Evolutionary conservation across 2,113 vertebrate species (phyloP).

Genomic region (Lanius collurio): DNA sequence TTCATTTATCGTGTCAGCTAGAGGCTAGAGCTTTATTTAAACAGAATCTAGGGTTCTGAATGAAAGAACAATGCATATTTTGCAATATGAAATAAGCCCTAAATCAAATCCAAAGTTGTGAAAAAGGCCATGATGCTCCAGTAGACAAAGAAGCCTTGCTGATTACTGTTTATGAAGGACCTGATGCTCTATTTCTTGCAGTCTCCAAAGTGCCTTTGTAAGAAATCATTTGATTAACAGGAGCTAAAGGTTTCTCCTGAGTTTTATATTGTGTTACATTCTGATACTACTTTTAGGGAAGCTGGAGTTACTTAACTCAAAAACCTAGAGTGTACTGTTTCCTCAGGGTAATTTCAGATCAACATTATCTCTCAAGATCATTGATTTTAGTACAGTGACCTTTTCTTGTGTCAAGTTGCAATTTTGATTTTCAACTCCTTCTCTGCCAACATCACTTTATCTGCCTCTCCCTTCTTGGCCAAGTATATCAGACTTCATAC

Average conservation of each 20-base stretch:
- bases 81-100: background rate
- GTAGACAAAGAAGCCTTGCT: background rate
- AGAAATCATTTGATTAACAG: background rate
- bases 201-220: background rate
- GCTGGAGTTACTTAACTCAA: background rate
- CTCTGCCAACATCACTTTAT: background rate
- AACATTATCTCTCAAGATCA: background rate
- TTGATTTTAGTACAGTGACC: background rate
- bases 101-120: background rate
- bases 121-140: background rate
- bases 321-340: background rate
- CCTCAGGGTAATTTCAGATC: background rate
- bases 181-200: background rate
- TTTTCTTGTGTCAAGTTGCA: background rate
- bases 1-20: slow-evolving; percentile 28
- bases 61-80: background rate
- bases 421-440: background rate
- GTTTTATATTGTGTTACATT: background rate
- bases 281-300: background rate
- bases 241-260: background rate
- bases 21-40: slow-evolving; percentile 18
- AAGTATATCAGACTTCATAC: background rate
- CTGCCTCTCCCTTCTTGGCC: background rate
- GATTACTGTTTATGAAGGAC: background rate
- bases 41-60: slow-evolving; percentile 1